phyloP scores from a whole-genome alignment of 2,113 vertebrate genomes.

The Calypte anna region DNA sequence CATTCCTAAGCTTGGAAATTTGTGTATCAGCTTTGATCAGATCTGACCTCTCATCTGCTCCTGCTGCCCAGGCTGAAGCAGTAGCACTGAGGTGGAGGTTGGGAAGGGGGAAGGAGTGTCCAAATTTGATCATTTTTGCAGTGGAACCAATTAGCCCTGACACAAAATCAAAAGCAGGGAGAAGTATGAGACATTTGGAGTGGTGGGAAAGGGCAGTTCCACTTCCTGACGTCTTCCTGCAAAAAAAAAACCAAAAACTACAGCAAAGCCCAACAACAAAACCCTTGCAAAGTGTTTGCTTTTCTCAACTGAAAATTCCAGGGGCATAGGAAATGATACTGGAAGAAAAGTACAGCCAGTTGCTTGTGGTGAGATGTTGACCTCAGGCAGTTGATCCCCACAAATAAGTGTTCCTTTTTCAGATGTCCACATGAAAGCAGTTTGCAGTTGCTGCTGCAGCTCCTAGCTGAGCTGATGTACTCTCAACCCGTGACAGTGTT shows the following conservation, averaged over 20 bases:
- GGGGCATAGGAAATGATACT: conserved; percentile 2
- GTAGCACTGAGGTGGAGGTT: not conserved
- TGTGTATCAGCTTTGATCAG: not conserved
- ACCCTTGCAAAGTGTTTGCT: not conserved
- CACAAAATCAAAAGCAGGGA: not conserved
- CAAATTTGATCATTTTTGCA: not conserved
- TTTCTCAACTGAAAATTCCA: conserved; percentile 1
- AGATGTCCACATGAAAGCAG: not conserved
- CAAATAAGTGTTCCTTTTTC: conserved; percentile 1
- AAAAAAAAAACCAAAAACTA: not conserved
- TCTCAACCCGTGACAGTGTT: conserved; percentile 20
- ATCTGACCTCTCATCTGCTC: not conserved
- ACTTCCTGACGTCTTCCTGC: conserved; percentile 12
- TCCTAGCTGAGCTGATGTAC: conserved; percentile 7
- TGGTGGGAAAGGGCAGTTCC: conserved; percentile 14
- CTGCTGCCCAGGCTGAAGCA: not conserved
- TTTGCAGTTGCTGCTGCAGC: conserved; percentile 17
- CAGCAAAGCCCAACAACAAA: not conserved
- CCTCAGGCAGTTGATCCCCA: not conserved
- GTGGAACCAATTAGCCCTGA: not conserved
- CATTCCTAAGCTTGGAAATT: not conserved
- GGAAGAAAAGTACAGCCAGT: not conserved
- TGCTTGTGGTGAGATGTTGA: not conserved
- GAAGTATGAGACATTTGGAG: not conserved
- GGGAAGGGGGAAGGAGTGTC: not conserved